A percentile compares a stretch with the other conserved stretches of the same genome.
Conservation (phyloP, 1,140 invertebrate species). For the Solenopsis invicta region DNA sequence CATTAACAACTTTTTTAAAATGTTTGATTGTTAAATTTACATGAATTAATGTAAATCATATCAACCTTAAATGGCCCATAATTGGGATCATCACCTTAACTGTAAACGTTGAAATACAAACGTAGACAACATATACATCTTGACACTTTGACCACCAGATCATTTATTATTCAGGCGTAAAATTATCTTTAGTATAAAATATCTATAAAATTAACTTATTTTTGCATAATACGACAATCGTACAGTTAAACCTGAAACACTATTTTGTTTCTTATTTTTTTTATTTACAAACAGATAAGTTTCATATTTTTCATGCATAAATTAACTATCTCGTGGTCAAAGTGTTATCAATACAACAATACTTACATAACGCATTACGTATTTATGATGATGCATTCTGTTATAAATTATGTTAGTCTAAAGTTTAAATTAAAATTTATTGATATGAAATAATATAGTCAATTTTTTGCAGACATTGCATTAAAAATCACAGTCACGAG, state of each 20-base stretch:
- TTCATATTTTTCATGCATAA: not conserved
- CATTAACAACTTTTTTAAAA: too few relatives aligned
- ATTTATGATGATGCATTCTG: not conserved
- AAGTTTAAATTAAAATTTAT: not conserved
- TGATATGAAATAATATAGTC: not conserved
- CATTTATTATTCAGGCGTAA: not conserved
- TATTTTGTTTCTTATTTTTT: not conserved
- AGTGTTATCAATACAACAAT: conserved; percentile 8
- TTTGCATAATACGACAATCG: not conserved
- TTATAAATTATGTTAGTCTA: not conserved
- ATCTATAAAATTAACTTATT: not conserved
- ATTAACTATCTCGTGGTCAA: not conserved
- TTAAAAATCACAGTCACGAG: conserved; percentile 43
- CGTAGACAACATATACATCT: conserved; percentile 2
- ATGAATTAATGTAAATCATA: too few relatives aligned
- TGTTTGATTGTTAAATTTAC: too few relatives aligned
- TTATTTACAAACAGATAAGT: not conserved
- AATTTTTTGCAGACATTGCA: not conserved
- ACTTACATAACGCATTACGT: not conserved
- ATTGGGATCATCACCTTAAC: not conserved
- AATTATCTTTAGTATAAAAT: not conserved
- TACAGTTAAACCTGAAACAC: not conserved
- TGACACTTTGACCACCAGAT: conserved; percentile 13
- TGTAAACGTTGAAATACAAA: conserved; percentile 13
- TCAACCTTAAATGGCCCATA: too few relatives aligned